Evolutionary conservation across 2,888 invertebrate genomes (phyloP), one percentile per base, ranked within the genome.

Genomic region (Candidula unifasciata): DNA sequence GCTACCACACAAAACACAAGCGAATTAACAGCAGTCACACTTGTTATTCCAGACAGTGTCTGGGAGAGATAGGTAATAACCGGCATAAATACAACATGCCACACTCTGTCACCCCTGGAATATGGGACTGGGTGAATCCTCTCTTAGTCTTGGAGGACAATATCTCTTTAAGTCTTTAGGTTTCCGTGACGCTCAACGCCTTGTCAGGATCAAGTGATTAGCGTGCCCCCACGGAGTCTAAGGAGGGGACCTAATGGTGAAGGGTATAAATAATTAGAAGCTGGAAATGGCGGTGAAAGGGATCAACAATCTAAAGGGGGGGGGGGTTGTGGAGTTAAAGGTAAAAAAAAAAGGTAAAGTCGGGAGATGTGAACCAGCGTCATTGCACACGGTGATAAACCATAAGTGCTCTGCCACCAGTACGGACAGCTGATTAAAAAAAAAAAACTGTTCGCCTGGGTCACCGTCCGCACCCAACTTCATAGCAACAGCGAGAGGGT

Each of bases 1-100:
- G 44, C 44, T 13, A 44, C 8, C 8, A 13, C 44, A 44, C 44
- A 6, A 33, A 5, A 69, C 8, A 35, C 33, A 24, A 35, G 21
- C 24, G 35, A 2, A 69, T 37, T 13, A 33, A 69, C 21, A 21
- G 35, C 37, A 21, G 21, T 21, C 69, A 35, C 69, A 37, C 21
- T 69, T 69, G 35, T 69, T 69, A 69, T 37, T 13, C 6, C 37
- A 69, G 35, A 69, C 37, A 69, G 69, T 69, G 37, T 69, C 69
- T 69, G 16, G 24, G 16, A 24, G 69, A 21, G 44, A 44, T 44
- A 24, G 37, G 18, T 16, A 18, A 21, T 35, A 18, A 24, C 1
- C 6, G 21, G 35, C 16, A 5, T 69, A 35, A 69, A 69, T 37
- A 37, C 24, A 5, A 21, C 8, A 24, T 35, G 69, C 6, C 37